Evolutionary conservation across 2,888 invertebrate species (phyloP).

Genomic region (Carterocephalus palaemon): DNA sequence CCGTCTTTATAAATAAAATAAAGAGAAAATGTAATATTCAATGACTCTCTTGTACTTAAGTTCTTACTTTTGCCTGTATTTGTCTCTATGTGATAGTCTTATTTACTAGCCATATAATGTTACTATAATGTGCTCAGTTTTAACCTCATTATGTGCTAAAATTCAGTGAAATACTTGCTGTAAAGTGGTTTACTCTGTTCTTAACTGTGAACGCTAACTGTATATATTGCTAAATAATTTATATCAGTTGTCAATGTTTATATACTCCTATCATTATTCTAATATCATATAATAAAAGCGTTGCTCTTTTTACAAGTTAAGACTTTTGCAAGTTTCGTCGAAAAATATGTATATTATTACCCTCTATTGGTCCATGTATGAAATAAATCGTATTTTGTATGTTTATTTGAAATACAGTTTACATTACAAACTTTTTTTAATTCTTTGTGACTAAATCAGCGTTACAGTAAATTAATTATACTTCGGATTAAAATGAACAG

Average conservation of each 20-base stretch:
- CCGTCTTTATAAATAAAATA: too few relatives aligned
- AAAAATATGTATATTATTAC: too few relatives aligned
- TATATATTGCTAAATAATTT: constrained; percentile 11
- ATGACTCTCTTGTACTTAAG: too few relatives aligned
- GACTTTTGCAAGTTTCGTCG: constrained; percentile 7
- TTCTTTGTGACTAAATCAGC: too few relatives aligned
- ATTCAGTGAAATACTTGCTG: constrained; percentile 28
- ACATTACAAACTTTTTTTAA: too few relatives aligned
- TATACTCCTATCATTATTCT: constrained; percentile 2
- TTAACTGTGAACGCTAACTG: constrained; percentile 30
- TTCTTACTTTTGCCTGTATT: constrained; percentile 28
- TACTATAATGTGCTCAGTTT: constrained; percentile 29
- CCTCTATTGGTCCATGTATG: too few relatives aligned
- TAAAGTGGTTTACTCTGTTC: constrained; percentile 26
- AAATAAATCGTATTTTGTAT: too few relatives aligned
- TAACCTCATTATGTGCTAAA: constrained; percentile 28
- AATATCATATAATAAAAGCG: constrained; percentile 8
- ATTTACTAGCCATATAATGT: constrained; percentile 23
- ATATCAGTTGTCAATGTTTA: neutral
- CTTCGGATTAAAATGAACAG: too few relatives aligned
- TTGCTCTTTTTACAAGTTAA: neutral
- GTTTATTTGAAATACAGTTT: too few relatives aligned
- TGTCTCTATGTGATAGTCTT: constrained; percentile 13
- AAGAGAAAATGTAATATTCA: too few relatives aligned
- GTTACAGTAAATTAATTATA: too few relatives aligned